Evolutionary conservation across 1,140 invertebrate genomes (phyloP), one percentile per base, ranked within the genome.

Genomic region (Diabrotica undecimpunctata): DNA sequence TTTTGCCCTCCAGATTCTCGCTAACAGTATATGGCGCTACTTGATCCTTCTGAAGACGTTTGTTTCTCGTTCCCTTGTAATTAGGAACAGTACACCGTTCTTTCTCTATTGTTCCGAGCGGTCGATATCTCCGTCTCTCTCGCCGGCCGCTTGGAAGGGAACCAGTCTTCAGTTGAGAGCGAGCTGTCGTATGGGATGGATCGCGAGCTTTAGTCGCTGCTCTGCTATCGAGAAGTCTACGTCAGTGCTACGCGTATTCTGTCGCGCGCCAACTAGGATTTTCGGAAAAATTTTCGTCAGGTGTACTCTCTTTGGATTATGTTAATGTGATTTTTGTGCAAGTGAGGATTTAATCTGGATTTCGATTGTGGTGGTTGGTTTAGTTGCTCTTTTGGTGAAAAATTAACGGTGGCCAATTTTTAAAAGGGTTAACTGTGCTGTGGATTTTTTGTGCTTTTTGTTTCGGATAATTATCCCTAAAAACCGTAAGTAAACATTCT

Each of bases 51-150:
- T 66, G 54, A 67, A 70, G 69, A 70, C 67, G 66, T 61, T 70
- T 68, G 69, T 70, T 70, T 70, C 69, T 68, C 56, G 67, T 70
- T 70, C 67, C 69, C 60, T 61, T 67, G 62, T 70, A 70, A 70
- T 70, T 70, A 70, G 61, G 63, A 62, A 54, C 51, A 62, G 13
- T 59, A 63, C 46, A 38, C 36, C 53, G 46, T 41, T 67, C 62
- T 65, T 57, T 58, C 35, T 70, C 58, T 64, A 70, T 56, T 52
- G 57, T 65, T 55, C 65, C 65, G 62, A 62, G 61, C 64, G 55
- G 37, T 41, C 46, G 54, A 52, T n/a, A 14, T 50, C 57, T 39
- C 54, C 36, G 38, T 69, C 68, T 64, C 58, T 69, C 25, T 69
- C 61, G 59, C n/a, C 46, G 51, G 25, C 11, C 37, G 65, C 61